phyloP scores from a whole-genome alignment of 2,113 vertebrate genomes.

The Tringa solitaria region DNA sequence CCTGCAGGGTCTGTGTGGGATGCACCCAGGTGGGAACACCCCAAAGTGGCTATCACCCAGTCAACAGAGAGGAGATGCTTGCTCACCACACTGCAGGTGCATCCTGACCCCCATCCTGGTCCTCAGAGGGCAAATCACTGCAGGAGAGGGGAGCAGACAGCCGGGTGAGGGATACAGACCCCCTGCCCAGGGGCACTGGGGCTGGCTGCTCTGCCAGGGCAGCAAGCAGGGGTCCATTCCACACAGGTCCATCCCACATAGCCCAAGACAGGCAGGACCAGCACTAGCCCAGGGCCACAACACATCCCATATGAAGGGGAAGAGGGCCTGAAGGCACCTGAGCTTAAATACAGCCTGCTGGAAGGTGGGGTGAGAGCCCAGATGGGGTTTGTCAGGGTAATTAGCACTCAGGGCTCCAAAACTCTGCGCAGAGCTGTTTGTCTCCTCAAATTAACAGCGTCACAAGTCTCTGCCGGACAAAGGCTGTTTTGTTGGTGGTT shows the following conservation, averaged over 20 bases:
- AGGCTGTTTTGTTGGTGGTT: not conserved
- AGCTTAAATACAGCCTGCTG: not conserved
- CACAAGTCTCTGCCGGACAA: not conserved
- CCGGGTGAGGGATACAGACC: not conserved
- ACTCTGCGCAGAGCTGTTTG: not conserved
- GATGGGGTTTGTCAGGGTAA: not conserved
- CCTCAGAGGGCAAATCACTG: not conserved
- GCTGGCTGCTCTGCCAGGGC: no score
- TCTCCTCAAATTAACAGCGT: not conserved
- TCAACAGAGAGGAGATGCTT: not conserved
- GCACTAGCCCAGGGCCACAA: rapidly evolving
- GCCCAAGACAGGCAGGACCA: not conserved
- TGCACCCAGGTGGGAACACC: not conserved
- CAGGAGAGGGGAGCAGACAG: not conserved
- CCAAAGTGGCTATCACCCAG: rapidly evolving
- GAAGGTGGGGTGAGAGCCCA: not conserved
- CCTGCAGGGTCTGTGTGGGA: rapidly evolving
- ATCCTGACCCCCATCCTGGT: not conserved
- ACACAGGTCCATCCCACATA: not conserved
- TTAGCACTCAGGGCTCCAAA: not conserved
- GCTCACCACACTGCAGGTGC: rapidly evolving
- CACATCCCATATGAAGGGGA: rapidly evolving
- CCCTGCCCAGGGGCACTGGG: not conserved
- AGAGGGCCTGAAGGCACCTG: rapidly evolving
- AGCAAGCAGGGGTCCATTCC: not conserved